A percentile compares a stretch with the other conserved stretches of the same genome.
phyloP scores from a whole-genome alignment of 2,797 vertebrate genomes.

The Anguilla obscura region DNA sequence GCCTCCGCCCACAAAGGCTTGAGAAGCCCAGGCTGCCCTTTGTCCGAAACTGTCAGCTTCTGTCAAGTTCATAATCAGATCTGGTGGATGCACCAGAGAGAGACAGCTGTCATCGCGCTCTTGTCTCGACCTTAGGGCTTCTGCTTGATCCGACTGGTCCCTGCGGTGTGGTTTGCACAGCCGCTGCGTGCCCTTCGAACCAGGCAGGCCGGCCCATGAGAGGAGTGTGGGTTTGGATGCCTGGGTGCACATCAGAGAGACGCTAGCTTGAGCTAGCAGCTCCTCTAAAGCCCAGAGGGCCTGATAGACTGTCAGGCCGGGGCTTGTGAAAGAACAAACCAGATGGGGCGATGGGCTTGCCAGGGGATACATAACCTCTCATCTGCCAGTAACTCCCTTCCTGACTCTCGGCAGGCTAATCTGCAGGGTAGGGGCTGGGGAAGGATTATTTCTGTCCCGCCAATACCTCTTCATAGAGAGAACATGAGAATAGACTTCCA shows the following conservation, averaged over 20 bases:
- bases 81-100: neutral
- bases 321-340: constrained; percentile 60
- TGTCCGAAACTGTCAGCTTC: neutral
- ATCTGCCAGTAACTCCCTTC: constrained; percentile 49
- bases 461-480: neutral
- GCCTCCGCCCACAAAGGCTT: neutral
- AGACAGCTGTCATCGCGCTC: neutral
- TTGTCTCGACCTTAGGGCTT: neutral
- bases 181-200: neutral
- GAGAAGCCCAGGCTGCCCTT: neutral
- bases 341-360: constrained; percentile 62
- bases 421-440: neutral
- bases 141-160: neutral
- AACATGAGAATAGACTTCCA: neutral
- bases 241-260: constrained; percentile 35
- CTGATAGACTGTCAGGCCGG: constrained; percentile 64
- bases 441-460: neutral
- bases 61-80: neutral
- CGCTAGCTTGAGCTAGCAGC: constrained; percentile 61
- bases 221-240: neutral
- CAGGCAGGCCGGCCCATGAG: neutral
- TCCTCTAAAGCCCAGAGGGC: constrained; percentile 55
- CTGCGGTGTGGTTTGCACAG: neutral
- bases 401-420: neutral
- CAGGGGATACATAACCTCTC: constrained; percentile 71